These are phyloP conservation scores for Pardalotus punctatus DNA, from an alignment of 2,113 vertebrate genomes.

Conservation along the genomic window DNA sequence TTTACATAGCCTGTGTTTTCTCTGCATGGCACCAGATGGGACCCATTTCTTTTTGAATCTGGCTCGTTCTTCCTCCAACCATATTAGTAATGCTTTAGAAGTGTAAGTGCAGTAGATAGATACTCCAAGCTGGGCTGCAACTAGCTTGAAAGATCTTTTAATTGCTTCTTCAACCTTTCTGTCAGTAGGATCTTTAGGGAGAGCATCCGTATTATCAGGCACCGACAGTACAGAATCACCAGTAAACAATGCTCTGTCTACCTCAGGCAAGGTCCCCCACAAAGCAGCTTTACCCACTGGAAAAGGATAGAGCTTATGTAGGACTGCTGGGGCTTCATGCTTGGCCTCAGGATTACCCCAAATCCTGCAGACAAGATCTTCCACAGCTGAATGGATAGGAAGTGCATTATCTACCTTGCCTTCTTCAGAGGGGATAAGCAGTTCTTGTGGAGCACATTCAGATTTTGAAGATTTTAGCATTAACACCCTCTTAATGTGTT, in stretches of 20 bases:
- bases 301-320: constrained; percentile 32
- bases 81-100: constrained; percentile 46
- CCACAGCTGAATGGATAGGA: constrained; percentile 47
- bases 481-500: constrained; percentile 35
- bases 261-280: constrained; percentile 42
- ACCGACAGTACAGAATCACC: background rate
- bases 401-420: constrained; percentile 23
- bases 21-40: constrained; percentile 3
- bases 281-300: constrained; percentile 36
- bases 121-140: constrained; percentile 39
- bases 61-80: background rate
- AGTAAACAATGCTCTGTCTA: background rate
- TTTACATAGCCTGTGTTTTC: background rate
- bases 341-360: constrained; percentile 50
- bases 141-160: constrained; percentile 58
- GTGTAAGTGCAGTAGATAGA: constrained; percentile 51
- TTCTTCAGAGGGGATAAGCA: background rate
- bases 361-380: constrained; percentile 44
- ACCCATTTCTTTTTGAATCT: constrained; percentile 5
- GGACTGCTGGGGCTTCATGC: background rate
- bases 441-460: background rate
- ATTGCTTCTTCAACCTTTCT: constrained; percentile 53
- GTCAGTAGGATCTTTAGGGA: constrained; percentile 43
- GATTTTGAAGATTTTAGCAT: constrained; percentile 15
- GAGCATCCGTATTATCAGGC: background rate